Evolutionary conservation across 2,797 vertebrate genomes (phyloP), one percentile per base, ranked within the genome.

Genomic region (Manis crassicaudata): DNA sequence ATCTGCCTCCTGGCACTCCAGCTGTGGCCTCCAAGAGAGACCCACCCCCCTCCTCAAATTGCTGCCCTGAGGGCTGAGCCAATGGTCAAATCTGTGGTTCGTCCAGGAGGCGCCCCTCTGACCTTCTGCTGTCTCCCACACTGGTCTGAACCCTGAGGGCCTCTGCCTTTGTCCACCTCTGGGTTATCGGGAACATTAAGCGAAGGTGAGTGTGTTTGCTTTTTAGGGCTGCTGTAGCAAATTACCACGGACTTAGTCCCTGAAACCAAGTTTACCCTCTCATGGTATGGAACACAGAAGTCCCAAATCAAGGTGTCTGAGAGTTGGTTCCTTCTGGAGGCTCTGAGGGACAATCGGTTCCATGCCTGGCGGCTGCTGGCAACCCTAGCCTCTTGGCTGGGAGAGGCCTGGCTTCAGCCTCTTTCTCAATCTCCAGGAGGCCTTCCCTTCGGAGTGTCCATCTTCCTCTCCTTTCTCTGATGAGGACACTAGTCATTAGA

Each of bases 381-480:
- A 60, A 17, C 10, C 10, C 54, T 37, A 0, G 1, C 0, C 3
- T 8, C 65, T 40, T 46, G 35, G 13, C 23, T 40, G n/a, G 6
- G 1, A 17, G 29, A 68, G 68, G 23, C 21, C 11, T 25, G 4
- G 1, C 17, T 75, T 73, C 14, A 8, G 2, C 13, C 35, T 60
- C 73, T 32, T 4, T 23, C 56, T 52, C 7, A 7, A 0, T n/a
- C 25, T 32, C 11, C 72, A 35, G 6, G 2, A 7, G 29, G 43
- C 7, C 40, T 63, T n/a, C n/a, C 52, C 37, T 25, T 80, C 37
- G 18, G 5, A 4, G 1, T 10, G 67, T 54, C 16, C 20, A 18
- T 20, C 14, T 35, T 37, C 37, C 40, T 95, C 37, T 62, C 79
- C 40, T 54, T 68, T 11, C 43, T 40, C 35, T 88, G 18, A 37